phyloP scores from a whole-genome alignment of 2,888 invertebrate species.

The Theretra japonica region DNA sequence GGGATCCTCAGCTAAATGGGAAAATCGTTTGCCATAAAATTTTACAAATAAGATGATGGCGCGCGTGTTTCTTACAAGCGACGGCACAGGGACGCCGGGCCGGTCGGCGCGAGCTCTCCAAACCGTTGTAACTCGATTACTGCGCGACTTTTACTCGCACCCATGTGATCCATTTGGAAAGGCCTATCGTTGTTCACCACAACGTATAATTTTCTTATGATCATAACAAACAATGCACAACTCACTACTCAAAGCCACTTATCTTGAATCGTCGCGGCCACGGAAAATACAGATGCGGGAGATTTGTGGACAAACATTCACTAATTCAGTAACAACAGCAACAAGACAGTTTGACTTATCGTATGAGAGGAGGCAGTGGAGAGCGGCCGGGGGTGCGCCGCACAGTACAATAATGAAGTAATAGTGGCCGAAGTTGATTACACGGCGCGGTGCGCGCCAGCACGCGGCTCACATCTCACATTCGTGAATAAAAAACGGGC shows the following conservation, averaged over 20 bases:
- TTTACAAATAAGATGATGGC: slow-evolving; percentile 31
- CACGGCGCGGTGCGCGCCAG: slow-evolving; percentile 22
- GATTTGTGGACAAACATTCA: slow-evolving; percentile 3
- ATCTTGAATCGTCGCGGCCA: not conserved
- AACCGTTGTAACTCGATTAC: slow-evolving; percentile 7
- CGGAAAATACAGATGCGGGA: not conserved
- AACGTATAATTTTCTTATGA: not conserved
- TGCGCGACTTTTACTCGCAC: slow-evolving; percentile 7
- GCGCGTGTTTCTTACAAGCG: slow-evolving; percentile 24
- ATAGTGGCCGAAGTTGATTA: not conserved
- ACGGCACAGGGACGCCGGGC: not conserved
- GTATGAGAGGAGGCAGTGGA: not conserved
- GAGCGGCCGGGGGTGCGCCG: not conserved
- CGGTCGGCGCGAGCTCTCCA: not conserved
- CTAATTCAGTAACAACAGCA: not conserved
- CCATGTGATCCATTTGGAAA: not conserved
- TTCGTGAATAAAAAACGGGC: slow-evolving; percentile 20
- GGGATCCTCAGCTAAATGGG: slow-evolving; percentile 18
- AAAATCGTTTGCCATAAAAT: slow-evolving; percentile 27
- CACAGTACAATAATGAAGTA: not conserved
- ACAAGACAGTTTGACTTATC: not conserved
- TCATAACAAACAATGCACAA: slow-evolving; percentile 3
- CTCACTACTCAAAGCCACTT: not conserved
- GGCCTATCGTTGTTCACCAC: not conserved
- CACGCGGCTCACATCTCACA: slow-evolving; percentile 24